Evolutionary conservation across 2,113 vertebrate genomes (phyloP).

Genomic region (Leucoraja erinaceus): DNA sequence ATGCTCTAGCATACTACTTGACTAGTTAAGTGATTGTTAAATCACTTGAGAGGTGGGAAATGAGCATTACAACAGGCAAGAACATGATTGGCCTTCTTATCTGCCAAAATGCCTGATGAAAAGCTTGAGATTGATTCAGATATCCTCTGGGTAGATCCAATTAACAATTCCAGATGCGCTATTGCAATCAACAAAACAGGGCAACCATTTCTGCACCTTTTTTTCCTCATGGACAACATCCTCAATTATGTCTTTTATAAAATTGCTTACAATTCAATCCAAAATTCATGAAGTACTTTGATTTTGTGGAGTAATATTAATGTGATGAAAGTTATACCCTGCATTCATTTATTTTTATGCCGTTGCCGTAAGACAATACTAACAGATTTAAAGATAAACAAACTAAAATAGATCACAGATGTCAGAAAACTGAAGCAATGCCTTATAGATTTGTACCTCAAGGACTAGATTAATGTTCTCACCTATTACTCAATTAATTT

Average conservation of each 20-base stretch:
- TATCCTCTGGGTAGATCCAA: no score
- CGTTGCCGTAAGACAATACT: background rate
- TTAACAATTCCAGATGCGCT: background rate
- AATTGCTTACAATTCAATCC: background rate
- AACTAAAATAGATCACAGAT: background rate
- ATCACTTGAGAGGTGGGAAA: constrained; percentile 2
- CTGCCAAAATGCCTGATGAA: background rate
- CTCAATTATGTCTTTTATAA: background rate
- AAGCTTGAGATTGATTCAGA: background rate
- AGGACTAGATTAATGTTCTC: background rate
- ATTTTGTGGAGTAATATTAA: background rate
- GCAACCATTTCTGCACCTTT: background rate
- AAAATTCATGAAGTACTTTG: background rate
- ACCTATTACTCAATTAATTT: background rate
- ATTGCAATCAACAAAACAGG: background rate
- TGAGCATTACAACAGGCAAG: background rate
- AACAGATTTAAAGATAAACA: background rate
- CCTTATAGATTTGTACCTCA: background rate
- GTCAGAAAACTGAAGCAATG: background rate
- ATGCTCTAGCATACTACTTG: background rate
- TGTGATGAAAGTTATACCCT: background rate
- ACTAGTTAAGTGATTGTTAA: background rate
- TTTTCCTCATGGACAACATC: background rate
- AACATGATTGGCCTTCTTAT: background rate
- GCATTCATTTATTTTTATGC: background rate